Evolutionary conservation across 2,888 invertebrate genomes (phyloP).

Genomic region (Linyphia triangularis): DNA sequence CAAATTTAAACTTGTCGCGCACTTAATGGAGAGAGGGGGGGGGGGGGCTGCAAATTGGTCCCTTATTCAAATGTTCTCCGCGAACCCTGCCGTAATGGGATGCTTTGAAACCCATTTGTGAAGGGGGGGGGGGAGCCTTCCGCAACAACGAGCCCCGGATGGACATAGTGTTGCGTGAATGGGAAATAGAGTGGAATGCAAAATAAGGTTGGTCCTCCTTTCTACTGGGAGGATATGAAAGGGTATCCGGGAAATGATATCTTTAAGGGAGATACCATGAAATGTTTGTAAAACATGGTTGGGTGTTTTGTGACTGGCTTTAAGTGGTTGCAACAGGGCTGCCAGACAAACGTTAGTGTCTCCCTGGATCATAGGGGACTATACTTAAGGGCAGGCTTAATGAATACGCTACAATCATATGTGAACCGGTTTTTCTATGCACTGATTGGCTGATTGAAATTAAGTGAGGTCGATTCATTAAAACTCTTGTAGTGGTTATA

Average conservation of each 20-base stretch:
- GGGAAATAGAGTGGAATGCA: conserved; percentile 41
- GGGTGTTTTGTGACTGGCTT: no score
- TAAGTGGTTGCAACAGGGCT: neutral
- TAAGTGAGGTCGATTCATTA: no score
- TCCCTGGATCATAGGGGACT: no score
- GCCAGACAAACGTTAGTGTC: no score
- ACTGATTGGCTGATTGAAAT: no score
- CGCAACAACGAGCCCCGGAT: neutral
- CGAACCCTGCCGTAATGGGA: conserved; percentile 52
- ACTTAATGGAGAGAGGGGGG: no score
- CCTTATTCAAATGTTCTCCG: conserved; percentile 61
- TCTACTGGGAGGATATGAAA: neutral
- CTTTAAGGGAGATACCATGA: neutral
- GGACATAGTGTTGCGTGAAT: conserved; percentile 33
- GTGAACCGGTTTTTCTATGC: no score
- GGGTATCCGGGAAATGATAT: neutral
- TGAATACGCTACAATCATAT: no score
- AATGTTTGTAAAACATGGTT: neutral
- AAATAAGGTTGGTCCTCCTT: conserved; percentile 36
- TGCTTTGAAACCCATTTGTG: conserved; percentile 67
- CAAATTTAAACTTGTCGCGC: conserved; percentile 60
- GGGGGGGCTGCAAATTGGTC: conserved; percentile 70
- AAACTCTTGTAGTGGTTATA: no score
- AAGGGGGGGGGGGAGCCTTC: conserved; percentile 9
- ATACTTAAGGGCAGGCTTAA: no score